These are phyloP conservation scores for Leptinotarsa tumamoca DNA, from an alignment of 2,888 invertebrate species.

Conservation along the genomic window DNA sequence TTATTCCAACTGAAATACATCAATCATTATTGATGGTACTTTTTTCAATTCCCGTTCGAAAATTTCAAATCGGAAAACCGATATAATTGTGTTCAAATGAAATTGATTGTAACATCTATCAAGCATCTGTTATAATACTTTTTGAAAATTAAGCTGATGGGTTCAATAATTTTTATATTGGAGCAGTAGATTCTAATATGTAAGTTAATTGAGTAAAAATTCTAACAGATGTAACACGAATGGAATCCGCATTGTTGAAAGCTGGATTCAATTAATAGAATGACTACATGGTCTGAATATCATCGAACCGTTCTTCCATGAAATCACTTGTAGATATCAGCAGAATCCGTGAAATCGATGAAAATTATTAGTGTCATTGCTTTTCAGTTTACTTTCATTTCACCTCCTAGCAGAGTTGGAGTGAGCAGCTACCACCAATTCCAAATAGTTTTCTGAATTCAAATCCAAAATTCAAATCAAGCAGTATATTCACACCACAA, in stretches of 20 bases:
- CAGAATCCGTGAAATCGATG: background rate
- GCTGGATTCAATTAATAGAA: constrained; percentile 11
- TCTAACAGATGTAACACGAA: constrained; percentile 26
- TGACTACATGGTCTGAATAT: constrained; percentile 6
- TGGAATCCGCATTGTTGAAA: background rate
- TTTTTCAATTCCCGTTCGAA: no score
- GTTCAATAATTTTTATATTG: background rate
- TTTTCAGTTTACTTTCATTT: background rate
- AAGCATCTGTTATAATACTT: background rate
- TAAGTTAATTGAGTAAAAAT: constrained; percentile 29
- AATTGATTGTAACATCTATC: background rate
- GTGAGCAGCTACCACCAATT: background rate
- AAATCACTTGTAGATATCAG: background rate
- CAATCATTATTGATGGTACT: no score
- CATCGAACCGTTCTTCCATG: constrained; percentile 1
- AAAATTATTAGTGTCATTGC: background rate
- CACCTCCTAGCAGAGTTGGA: background rate
- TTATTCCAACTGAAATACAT: no score
- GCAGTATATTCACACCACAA: background rate
- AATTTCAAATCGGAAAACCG: no score
- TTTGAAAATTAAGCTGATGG: background rate
- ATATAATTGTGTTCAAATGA: no score
- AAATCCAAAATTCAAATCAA: no score
- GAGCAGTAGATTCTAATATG: constrained; percentile 6
- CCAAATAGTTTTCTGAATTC: no score